Conservation (phyloP, 2,888 invertebrate species). For the Drosophila lacicola region DNA sequence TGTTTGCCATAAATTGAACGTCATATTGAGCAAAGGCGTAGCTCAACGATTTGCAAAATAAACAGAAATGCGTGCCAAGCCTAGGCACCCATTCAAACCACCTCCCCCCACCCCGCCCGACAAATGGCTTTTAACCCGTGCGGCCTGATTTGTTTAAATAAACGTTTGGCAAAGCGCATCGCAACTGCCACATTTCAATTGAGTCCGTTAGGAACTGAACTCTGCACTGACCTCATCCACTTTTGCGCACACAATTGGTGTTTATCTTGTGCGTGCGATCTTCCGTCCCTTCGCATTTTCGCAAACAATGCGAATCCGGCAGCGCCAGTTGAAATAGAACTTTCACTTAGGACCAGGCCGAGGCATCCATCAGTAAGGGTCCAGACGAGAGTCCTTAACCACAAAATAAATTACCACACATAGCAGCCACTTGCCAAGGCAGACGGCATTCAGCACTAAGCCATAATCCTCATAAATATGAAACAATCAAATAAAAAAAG, state of each 20-base stretch:
- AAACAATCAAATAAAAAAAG: slow-evolving; percentile 77
- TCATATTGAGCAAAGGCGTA: slow-evolving; percentile 14
- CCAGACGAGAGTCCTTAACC: slow-evolving; percentile 49
- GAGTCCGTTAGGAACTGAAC: slow-evolving; percentile 26
- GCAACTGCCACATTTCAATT: slow-evolving; percentile 57
- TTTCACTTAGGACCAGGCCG: slow-evolving; percentile 55
- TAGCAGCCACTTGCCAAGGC: slow-evolving; percentile 45
- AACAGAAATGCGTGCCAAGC: slow-evolving; percentile 55
- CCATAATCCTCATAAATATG: slow-evolving; percentile 79
- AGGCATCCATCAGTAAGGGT: slow-evolving; percentile 42
- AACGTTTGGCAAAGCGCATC: slow-evolving; percentile 45
- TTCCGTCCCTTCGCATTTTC: slow-evolving; percentile 37
- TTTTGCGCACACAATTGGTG: slow-evolving; percentile 32
- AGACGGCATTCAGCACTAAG: slow-evolving; percentile 50
- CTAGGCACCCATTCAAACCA: background rate
- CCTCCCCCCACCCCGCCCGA: background rate
- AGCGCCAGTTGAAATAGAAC: slow-evolving; percentile 30
- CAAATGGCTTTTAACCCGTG: slow-evolving; percentile 31
- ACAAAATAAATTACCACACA: slow-evolving; percentile 70
- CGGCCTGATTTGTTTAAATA: slow-evolving; percentile 51
- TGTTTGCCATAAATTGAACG: slow-evolving; percentile 36
- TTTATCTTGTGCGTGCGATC: slow-evolving; percentile 65
- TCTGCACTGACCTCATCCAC: slow-evolving; percentile 21
- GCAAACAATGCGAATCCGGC: slow-evolving; percentile 55
- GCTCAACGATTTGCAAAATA: slow-evolving; percentile 58